A percentile compares a stretch with the other conserved stretches of the same genome.
Conservation (phyloP, 2,888 invertebrate genomes). For the Tubulanus polymorphus region DNA sequence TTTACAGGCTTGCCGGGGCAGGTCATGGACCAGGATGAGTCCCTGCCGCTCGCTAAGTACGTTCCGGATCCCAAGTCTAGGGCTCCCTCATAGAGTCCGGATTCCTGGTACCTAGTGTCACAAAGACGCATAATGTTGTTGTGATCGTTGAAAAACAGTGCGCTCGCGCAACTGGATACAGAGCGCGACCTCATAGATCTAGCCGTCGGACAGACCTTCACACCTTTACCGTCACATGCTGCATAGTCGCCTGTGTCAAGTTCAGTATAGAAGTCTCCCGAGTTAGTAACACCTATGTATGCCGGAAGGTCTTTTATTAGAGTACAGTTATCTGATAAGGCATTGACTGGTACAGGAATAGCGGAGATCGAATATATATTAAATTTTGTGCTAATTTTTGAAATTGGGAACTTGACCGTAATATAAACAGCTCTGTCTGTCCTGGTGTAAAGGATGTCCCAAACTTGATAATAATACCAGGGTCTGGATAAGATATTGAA, state of each 20-base stretch:
- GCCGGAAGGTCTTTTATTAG: no score
- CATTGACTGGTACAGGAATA: no score
- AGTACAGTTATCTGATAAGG: no score
- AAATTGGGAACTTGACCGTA: no score
- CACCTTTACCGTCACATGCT: not conserved
- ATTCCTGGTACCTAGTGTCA: not conserved
- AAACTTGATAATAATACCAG: no score
- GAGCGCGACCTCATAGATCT: not conserved
- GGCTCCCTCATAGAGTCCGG: not conserved
- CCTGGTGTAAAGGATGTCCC: no score
- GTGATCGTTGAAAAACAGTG: not conserved
- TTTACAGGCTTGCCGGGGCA: not conserved
- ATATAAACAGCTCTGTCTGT: no score
- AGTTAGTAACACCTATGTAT: not conserved
- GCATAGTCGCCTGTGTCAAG: not conserved
- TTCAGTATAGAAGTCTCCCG: not conserved
- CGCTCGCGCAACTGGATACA: not conserved
- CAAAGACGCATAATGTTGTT: not conserved
- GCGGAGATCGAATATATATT: no score
- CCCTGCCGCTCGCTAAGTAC: not conserved
- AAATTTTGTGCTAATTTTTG: no score
- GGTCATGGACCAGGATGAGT: not conserved
- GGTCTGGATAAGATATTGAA: no score
- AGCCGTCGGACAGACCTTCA: not conserved
- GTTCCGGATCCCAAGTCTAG: not conserved